These are phyloP conservation scores for Papilio elwesi DNA, from an alignment of 2,888 invertebrate genomes.

Conservation along the genomic window DNA sequence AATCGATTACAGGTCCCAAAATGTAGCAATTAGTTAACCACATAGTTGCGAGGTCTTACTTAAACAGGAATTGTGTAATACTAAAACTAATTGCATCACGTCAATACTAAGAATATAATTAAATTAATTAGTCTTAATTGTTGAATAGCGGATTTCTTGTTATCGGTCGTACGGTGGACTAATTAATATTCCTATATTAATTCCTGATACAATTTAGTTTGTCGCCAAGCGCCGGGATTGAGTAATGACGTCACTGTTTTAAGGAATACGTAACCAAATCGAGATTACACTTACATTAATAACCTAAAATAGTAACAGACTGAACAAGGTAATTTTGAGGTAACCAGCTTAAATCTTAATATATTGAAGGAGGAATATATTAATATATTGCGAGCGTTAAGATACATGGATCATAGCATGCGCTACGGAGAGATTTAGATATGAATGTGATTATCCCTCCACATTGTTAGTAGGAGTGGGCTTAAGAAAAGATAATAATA, in stretches of 20 bases:
- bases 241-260: not conserved
- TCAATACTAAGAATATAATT: not conserved
- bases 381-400: too few species aligned
- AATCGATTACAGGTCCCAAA: not conserved
- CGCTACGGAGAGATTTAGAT: too few species aligned
- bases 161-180: not conserved
- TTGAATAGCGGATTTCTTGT: too few species aligned
- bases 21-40: not conserved
- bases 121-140: not conserved
- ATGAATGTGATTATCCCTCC: too few species aligned
- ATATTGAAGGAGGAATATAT: too few species aligned
- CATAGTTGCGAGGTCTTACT: not conserved
- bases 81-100: not conserved
- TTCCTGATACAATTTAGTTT: not conserved
- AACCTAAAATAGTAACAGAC: not conserved
- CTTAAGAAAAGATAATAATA: too few species aligned
- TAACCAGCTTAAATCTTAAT: too few species aligned
- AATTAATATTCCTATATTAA: not conserved
- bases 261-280: not conserved
- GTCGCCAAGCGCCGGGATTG: not conserved
- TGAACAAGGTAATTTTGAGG: too few species aligned
- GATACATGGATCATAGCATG: too few species aligned
- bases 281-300: not conserved
- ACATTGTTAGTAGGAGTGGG: too few species aligned
- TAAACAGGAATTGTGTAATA: conserved; percentile 1